Percentiles rank a stretch among this genome's conserved stretches.
These are phyloP conservation scores for Meteorus colon DNA, from an alignment of 2,888 invertebrate species.

Conservation along the genomic window DNA sequence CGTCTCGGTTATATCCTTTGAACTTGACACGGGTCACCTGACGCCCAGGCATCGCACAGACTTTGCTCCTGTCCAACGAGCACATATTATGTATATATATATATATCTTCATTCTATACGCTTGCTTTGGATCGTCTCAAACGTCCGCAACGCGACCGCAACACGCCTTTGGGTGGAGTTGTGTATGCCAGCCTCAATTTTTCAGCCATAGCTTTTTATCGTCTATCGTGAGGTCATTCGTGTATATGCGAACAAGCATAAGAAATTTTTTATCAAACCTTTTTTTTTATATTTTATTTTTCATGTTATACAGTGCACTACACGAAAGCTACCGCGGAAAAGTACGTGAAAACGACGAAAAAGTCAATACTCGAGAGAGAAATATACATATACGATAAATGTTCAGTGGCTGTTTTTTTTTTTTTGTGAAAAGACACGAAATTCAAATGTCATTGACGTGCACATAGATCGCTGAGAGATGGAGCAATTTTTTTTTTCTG, in stretches of 20 bases:
- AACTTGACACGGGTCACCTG: slow-evolving; percentile 72
- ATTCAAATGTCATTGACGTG: slow-evolving; percentile 30
- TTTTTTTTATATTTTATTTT: not conserved
- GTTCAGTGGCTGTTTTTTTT: not conserved
- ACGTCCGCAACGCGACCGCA: slow-evolving; percentile 13
- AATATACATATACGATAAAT: not conserved
- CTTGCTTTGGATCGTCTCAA: slow-evolving; percentile 9
- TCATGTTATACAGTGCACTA: not conserved
- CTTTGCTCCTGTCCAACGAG: slow-evolving; percentile 7
- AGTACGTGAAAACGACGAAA: not conserved
- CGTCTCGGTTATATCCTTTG: slow-evolving; percentile 62
- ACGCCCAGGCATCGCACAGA: slow-evolving; percentile 49
- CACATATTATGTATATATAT: not conserved
- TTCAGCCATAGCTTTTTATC: not conserved
- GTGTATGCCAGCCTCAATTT: not conserved
- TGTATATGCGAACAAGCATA: not conserved
- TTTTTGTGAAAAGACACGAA: slow-evolving; percentile 12
- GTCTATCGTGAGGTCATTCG: slow-evolving; percentile 20
- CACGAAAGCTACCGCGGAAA: not conserved
- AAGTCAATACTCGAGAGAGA: not conserved
- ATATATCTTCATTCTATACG: slow-evolving; percentile 14
- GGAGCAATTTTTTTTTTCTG: slow-evolving; percentile 13
- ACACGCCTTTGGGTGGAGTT: slow-evolving; percentile 19
- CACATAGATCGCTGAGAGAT: slow-evolving; percentile 2
- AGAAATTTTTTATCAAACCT: slow-evolving; percentile 10